Evolutionary conservation across 2,113 vertebrate species (phyloP), one percentile per base, ranked within the genome.

Genomic region (Zeus faber): DNA sequence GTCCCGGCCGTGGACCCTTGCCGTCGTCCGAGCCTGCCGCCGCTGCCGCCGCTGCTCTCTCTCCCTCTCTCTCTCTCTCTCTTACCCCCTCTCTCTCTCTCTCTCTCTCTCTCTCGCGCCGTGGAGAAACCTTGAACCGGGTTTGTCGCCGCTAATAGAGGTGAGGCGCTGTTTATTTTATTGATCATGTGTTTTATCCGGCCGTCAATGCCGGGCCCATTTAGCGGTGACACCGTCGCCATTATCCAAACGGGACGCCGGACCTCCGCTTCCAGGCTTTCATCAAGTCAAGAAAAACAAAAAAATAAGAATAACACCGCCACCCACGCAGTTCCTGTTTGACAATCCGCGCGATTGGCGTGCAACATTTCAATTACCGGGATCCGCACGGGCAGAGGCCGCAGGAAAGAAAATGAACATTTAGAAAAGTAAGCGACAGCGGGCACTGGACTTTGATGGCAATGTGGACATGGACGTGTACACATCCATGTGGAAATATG

Each of bases 161-260:
- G 84, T 84, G 76, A 83, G 83, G 84, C 77, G 45, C 77, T 83
- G 82, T 83, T 84, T 86, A 83, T 81, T 86, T 83, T 84, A 86
- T 86, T 81, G 82, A 86, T 86, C 74, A 78, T 74, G 68, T 79
- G 76, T 81, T 86, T 86, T 82, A 79, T 83, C 76, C 66, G 3
- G 64, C 62, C 80, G 77, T 86, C 82, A 83, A 81, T 86, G 80
- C 78, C 48, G 72, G 74, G 78, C 79, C 83, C 78, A 78, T 67
- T 74, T 76, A 73, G 74, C 70, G 82, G 68, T 70, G 69, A 63
- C n/a, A n/a, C 67, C 69, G 74, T 63, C 82, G 79, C 64, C 74
- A 82, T 80, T 74, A 76, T 82, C 71, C 67, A 82, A 85, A 74
- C 77, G 76, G 59, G 77, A 77, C 29, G 81, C 62, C 71, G 72